Conservation (phyloP, 2,888 invertebrate genomes). For the Chrysopilus asiliformis region DNA sequence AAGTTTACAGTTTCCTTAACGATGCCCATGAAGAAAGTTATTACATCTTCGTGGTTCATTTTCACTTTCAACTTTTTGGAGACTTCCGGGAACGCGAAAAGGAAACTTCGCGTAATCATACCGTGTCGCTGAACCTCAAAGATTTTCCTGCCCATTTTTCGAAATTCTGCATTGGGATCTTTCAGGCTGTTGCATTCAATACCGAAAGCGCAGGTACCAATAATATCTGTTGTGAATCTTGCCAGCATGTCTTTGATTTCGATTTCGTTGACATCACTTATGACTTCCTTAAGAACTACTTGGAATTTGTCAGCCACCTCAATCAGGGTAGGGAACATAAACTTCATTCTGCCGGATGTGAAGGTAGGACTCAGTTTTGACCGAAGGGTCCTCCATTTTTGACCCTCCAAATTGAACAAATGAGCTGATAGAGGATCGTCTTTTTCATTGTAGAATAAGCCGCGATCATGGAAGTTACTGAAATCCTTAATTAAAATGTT, state of each 20-base stretch:
- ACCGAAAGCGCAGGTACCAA: conserved; percentile 37
- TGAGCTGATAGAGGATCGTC: conserved; percentile 29
- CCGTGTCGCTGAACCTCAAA: too few relatives aligned
- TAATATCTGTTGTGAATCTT: conserved; percentile 38
- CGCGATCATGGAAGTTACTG: conserved; percentile 28
- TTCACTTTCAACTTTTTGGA: too few relatives aligned
- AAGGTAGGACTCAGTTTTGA: conserved; percentile 37
- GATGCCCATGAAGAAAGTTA: too few relatives aligned
- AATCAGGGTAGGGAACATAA: conserved; percentile 32
- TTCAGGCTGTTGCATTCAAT: conserved; percentile 35
- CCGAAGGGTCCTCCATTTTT: conserved; percentile 37
- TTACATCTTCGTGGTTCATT: too few relatives aligned
- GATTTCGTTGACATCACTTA: conserved; percentile 19
- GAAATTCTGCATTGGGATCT: conserved; percentile 30
- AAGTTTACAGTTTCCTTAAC: too few relatives aligned
- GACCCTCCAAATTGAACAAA: conserved; percentile 29
- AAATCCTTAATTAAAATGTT: conserved; percentile 30
- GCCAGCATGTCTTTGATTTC: conserved; percentile 35
- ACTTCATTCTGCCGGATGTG: conserved; percentile 38
- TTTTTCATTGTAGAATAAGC: conserved; percentile 23
- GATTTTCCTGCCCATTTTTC: conserved; percentile 18
- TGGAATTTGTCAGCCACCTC: conserved; percentile 21
- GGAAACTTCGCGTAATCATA: too few relatives aligned
- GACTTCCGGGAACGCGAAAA: too few relatives aligned
- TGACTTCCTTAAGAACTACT: conserved; percentile 15